Conservation (phyloP, 2,888 invertebrate species). For the Fabriciana adippe region DNA sequence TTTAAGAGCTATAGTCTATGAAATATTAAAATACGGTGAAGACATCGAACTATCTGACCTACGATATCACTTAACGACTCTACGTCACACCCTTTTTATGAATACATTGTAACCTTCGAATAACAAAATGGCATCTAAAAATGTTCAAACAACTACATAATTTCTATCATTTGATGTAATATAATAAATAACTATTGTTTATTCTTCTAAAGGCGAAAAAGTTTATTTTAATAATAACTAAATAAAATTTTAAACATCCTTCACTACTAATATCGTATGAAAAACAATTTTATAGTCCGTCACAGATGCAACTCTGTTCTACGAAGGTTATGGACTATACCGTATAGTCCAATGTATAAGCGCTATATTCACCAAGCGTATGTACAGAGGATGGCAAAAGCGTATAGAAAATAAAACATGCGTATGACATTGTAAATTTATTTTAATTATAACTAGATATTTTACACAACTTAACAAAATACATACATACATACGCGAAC, state of each 20-base stretch:
- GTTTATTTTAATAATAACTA: no score
- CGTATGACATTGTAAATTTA: constrained; percentile 75
- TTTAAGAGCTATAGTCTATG: constrained; percentile 62
- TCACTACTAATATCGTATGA: neutral
- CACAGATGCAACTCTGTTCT: constrained; percentile 1
- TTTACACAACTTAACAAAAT: constrained; percentile 82
- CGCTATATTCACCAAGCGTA: constrained; percentile 42
- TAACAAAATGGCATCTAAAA: constrained; percentile 3
- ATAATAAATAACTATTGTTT: no score
- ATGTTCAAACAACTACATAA: no score
- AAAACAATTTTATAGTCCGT: neutral
- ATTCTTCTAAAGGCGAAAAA: no score
- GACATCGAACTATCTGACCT: constrained; percentile 74
- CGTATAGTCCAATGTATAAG: constrained; percentile 7
- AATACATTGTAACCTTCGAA: constrained; percentile 16
- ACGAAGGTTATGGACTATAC: constrained; percentile 7
- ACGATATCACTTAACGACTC: constrained; percentile 68
- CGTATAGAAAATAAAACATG: constrained; percentile 66
- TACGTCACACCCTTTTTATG: constrained; percentile 35
- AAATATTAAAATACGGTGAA: constrained; percentile 76
- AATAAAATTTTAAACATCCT: no score
- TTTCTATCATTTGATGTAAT: no score
- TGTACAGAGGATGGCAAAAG: constrained; percentile 48
- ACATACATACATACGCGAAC: constrained; percentile 70
- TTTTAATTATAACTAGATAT: constrained; percentile 77